Evolutionary conservation across 2,888 invertebrate species (phyloP).

Genomic region (Lasioglossum morio): DNA sequence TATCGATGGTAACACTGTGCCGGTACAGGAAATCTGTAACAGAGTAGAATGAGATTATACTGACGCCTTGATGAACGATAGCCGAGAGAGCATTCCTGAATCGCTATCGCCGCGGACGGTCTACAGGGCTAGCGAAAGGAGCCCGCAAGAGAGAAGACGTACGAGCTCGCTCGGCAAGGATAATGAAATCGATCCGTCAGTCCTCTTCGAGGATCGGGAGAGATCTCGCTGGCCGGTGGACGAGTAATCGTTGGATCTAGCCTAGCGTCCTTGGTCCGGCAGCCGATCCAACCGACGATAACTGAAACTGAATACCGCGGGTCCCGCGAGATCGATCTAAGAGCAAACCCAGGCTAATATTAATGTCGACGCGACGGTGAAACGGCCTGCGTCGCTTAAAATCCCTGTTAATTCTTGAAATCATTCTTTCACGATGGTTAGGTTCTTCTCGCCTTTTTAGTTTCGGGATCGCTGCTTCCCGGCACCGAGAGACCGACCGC

Average conservation of each 20-base stretch:
- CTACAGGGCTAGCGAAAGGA: conserved; percentile 53
- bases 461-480: not conserved
- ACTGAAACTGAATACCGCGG: conserved; percentile 62
- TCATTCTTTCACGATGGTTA: conserved; percentile 21
- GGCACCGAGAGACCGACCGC: not conserved
- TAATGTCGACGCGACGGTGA: conserved; percentile 49
- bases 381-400: conserved; percentile 39
- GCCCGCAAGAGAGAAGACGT: conserved; percentile 54
- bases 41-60: conserved; percentile 67
- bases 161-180: conserved; percentile 58
- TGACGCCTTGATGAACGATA: conserved; percentile 62
- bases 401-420: conserved; percentile 56
- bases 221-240: conserved; percentile 49
- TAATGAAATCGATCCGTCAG: conserved; percentile 71
- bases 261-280: conserved; percentile 60
- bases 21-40: conserved; percentile 92
- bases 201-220: conserved; percentile 55
- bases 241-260: conserved; percentile 64
- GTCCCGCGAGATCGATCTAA: conserved; percentile 57
- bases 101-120: conserved; percentile 49
- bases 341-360: conserved; percentile 40
- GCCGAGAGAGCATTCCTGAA: conserved; percentile 47
- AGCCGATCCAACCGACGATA: conserved; percentile 61
- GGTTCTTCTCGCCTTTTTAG: not conserved
- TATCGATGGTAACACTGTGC: conserved; percentile 92